These are phyloP conservation scores for Apotomis betuletana DNA, from an alignment of 2,888 invertebrate species.

Conservation along the genomic window DNA sequence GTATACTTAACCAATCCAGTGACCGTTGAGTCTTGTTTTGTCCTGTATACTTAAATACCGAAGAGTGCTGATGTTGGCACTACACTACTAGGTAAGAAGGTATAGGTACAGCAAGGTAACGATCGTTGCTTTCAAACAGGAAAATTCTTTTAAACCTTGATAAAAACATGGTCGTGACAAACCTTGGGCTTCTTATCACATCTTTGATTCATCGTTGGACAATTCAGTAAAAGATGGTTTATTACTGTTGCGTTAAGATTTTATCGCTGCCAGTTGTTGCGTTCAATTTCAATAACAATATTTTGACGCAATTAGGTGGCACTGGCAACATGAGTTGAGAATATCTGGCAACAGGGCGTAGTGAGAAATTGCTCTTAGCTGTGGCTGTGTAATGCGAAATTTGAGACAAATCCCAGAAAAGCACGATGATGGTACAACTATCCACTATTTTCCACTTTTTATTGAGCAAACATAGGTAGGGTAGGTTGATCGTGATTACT, in stretches of 20 bases:
- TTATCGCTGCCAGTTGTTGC: constrained; percentile 23
- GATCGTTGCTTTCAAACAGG: constrained; percentile 45
- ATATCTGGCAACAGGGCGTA: background rate
- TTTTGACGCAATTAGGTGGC: constrained; percentile 12
- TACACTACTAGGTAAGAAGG: constrained; percentile 46
- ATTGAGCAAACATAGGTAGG: no score
- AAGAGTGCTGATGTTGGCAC: constrained; percentile 56
- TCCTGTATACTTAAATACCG: background rate
- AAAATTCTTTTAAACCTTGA: constrained; percentile 47
- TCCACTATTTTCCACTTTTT: no score
- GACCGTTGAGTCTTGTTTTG: background rate
- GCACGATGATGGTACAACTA: no score
- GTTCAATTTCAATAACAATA: constrained; percentile 19
- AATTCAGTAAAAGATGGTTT: constrained; percentile 26
- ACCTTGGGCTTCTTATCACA: constrained; percentile 49
- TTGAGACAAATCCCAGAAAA: background rate
- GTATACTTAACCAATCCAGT: constrained; percentile 18
- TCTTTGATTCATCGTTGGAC: constrained; percentile 37
- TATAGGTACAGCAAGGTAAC: constrained; percentile 42
- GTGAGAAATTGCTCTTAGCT: no score
- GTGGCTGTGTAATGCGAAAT: no score
- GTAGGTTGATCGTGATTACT: no score
- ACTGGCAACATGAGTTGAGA: constrained; percentile 14
- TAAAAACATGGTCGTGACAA: constrained; percentile 45
- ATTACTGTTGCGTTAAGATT: constrained; percentile 33